Evolutionary conservation across 1,140 invertebrate species (phyloP).

Genomic region (Tyrophagus putrescentiae): DNA sequence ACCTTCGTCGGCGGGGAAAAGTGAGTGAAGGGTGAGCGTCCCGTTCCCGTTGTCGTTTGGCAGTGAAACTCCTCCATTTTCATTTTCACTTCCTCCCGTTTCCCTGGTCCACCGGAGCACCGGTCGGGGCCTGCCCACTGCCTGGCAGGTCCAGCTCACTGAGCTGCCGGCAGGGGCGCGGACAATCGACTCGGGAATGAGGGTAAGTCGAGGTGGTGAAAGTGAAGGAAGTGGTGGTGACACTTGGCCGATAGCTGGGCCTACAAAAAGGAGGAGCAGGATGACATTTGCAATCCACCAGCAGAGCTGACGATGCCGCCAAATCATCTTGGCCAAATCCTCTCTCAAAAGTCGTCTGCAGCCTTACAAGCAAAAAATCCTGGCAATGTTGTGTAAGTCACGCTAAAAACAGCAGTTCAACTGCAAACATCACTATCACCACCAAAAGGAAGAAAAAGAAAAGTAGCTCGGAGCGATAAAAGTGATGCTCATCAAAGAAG

Average conservation of each 20-base stretch:
- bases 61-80: too few species aligned
- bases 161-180: constrained; percentile 50
- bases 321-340: background rate
- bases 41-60: constrained; percentile 46
- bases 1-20: constrained; percentile 56
- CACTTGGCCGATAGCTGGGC: constrained; percentile 23
- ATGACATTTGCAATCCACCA: background rate
- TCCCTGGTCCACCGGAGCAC: constrained; percentile 65
- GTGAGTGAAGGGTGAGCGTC: constrained; percentile 59
- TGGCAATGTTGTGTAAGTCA: background rate
- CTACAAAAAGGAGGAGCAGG: background rate
- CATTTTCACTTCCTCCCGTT: too few species aligned
- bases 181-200: constrained; percentile 52
- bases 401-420: too few species aligned
- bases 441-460: too few species aligned
- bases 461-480: too few species aligned
- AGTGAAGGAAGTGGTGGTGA: too few species aligned
- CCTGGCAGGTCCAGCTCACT: constrained; percentile 61
- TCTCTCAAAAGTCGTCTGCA: background rate
- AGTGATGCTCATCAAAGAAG: too few species aligned
- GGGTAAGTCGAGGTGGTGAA: constrained; percentile 41
- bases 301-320: background rate
- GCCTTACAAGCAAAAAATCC: background rate
- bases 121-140: constrained; percentile 58
- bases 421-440: too few species aligned